phyloP scores from a whole-genome alignment of 2,797 vertebrate species.

The Lerista edwardsae region DNA sequence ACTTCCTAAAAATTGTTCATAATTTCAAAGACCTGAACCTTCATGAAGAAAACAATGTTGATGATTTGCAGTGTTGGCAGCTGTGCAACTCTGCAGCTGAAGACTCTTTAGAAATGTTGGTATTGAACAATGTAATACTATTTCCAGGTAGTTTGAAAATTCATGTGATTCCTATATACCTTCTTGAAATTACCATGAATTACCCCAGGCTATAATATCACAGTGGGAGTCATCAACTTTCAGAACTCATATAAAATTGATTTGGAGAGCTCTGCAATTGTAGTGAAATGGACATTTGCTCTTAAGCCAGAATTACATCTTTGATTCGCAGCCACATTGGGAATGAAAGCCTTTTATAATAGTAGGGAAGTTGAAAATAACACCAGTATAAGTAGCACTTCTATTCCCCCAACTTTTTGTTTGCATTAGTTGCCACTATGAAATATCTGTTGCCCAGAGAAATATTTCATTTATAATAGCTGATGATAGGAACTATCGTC shows the following conservation, averaged over 20 bases:
- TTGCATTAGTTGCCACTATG: not conserved
- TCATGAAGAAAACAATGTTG: not conserved
- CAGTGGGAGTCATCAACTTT: not conserved
- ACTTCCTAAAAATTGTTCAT: not conserved
- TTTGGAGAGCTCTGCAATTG: not conserved
- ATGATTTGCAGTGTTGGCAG: not conserved
- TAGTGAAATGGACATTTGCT: not conserved
- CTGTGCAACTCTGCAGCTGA: not conserved
- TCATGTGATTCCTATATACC: not conserved
- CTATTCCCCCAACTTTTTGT: no score
- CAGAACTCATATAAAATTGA: not conserved
- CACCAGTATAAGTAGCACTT: no score
- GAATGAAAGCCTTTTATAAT: not conserved
- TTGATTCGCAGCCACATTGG: not conserved
- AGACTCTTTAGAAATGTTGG: not conserved
- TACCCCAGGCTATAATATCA: not conserved
- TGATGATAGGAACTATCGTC: not conserved
- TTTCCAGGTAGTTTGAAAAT: not conserved
- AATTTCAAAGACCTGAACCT: no score
- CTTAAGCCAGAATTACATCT: not conserved
- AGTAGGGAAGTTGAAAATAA: not conserved
- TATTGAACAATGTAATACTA: not conserved
- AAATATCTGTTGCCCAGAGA: not conserved
- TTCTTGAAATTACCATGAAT: not conserved
- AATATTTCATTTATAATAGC: slow-evolving; percentile 3